Conservation (phyloP, 2,797 vertebrate species). For the Paramormyrops hopkinsi region DNA sequence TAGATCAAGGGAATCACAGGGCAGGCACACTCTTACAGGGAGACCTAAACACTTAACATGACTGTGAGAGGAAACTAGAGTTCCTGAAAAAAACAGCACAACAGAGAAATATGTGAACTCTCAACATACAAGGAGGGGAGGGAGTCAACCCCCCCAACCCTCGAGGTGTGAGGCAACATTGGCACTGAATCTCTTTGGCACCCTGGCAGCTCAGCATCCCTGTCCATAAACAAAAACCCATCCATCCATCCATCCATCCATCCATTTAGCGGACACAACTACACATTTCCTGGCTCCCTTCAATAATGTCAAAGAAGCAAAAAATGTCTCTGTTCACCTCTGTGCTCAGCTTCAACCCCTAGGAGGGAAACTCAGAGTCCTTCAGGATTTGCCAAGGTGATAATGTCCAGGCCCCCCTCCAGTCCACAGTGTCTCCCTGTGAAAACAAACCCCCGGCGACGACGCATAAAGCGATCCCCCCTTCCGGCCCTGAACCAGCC, state of each 20-base stretch:
- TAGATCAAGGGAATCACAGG: background rate
- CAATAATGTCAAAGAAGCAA: background rate
- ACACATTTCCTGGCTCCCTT: background rate
- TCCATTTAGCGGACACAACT: too few species aligned
- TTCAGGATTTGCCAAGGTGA: background rate
- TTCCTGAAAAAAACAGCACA: background rate
- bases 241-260: background rate
- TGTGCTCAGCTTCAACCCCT: conserved; percentile 33
- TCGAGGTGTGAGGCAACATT: background rate
- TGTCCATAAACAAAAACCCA: conserved; percentile 30
- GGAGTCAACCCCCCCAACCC: background rate
- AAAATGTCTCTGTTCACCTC: background rate
- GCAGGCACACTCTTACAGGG: background rate
- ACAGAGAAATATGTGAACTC: background rate
- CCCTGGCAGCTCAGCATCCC: background rate
- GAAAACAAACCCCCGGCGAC: conserved; percentile 37
- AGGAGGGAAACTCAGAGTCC: conserved; percentile 29
- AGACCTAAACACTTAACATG: background rate
- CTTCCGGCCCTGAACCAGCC: conserved; percentile 33
- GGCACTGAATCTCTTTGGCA: background rate
- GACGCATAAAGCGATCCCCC: background rate
- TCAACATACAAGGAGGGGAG: background rate
- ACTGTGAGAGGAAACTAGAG: background rate
- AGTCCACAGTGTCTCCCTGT: conserved; percentile 13
- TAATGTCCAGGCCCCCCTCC: background rate